phyloP scores from a whole-genome alignment of 2,113 vertebrate species.

The Macrotus californicus region DNA sequence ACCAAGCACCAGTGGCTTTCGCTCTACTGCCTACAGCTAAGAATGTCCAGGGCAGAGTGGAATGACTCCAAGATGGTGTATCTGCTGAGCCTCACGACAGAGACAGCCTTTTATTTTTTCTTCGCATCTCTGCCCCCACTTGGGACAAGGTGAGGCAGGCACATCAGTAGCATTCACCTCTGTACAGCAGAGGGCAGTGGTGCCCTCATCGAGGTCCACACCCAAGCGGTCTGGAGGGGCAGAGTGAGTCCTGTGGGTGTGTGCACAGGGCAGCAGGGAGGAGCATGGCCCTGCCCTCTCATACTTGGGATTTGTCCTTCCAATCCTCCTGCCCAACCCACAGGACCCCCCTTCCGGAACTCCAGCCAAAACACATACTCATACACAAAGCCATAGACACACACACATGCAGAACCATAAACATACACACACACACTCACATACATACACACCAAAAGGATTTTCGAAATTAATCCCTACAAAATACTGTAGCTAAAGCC shows the following conservation, averaged over 20 bases:
- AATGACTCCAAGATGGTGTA: not conserved
- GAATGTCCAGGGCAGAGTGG: not conserved
- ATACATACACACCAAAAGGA: not conserved
- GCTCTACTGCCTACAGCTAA: not conserved
- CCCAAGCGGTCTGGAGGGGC: not conserved
- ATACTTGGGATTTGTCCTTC: not conserved
- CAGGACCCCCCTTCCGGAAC: fast-evolving
- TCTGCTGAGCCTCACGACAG: not conserved
- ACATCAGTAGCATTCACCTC: not conserved
- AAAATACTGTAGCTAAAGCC: slow-evolving; percentile 5
- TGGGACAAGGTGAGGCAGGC: not conserved
- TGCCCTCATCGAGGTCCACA: not conserved
- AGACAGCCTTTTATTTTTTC: not conserved
- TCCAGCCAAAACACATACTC: not conserved
- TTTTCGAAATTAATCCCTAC: not conserved
- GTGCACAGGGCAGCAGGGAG: not conserved
- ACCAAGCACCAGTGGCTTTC: not conserved
- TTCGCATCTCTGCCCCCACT: not conserved
- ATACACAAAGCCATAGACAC: not conserved
- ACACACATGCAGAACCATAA: not conserved
- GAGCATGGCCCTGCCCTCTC: not conserved
- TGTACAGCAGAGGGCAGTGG: slow-evolving; percentile 66
- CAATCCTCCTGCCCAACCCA: not conserved
- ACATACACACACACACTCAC: not conserved
- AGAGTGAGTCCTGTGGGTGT: not conserved